These are phyloP conservation scores for Pseudois nayaur DNA, from an alignment of 2,113 vertebrate genomes.

Conservation along the genomic window DNA sequence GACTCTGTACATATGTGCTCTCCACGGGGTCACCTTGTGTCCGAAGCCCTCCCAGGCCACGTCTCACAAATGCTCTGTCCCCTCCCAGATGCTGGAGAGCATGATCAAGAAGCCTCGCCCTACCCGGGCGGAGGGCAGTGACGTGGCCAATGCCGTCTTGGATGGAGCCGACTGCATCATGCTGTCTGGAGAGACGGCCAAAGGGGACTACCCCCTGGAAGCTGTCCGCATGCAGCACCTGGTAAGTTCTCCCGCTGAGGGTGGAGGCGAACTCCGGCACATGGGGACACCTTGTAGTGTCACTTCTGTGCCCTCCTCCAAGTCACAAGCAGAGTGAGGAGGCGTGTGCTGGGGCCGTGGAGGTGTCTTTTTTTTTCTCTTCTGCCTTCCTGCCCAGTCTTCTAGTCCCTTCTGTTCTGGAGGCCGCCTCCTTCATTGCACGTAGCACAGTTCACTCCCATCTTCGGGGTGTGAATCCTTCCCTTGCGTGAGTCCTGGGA, in stretches of 20 bases:
- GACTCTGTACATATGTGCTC: neutral
- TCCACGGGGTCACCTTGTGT: neutral
- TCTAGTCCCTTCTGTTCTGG: neutral
- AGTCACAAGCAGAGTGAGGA: neutral
- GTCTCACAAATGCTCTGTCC: neutral
- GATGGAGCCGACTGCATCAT: conserved; percentile 98
- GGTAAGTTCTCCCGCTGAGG: conserved; percentile 79
- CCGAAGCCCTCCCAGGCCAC: fast-evolving
- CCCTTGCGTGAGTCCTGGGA: neutral
- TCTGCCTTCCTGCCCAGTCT: neutral
- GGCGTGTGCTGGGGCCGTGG: neutral
- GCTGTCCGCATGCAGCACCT: conserved; percentile 93
- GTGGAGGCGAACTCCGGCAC: neutral
- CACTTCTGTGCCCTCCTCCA: neutral
- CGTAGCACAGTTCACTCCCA: neutral
- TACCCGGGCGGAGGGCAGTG: conserved; percentile 94
- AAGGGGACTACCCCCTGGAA: conserved; percentile 97
- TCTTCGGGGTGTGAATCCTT: neutral
- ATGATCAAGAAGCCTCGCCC: conserved; percentile 99
- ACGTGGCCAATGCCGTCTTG: conserved; percentile 96
- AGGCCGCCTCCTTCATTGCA: neutral
- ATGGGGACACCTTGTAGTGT: neutral
- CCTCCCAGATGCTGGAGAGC: conserved; percentile 96
- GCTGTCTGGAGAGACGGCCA: conserved; percentile 97
- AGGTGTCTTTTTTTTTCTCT: neutral